Base-by-base conservation (phyloP, 1,140 invertebrate species). In the Sinella curviseta region DNA sequence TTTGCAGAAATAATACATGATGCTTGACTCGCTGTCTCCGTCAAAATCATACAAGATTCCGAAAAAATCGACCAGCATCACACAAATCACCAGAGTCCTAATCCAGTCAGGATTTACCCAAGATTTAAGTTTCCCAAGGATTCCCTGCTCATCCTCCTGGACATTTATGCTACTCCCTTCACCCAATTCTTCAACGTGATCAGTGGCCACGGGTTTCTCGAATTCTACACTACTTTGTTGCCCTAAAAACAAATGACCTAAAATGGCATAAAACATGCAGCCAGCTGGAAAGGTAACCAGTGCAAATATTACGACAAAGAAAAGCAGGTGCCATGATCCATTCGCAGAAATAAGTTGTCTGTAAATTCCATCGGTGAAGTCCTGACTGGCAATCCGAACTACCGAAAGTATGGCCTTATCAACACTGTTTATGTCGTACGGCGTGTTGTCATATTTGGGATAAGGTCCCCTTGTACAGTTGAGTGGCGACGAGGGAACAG, bases 341-440 rank as follows among this genome's bases (percentile, higher is more conserved):
- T 3, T 24, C 3, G 55, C 24, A 3, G 3, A 4, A 60, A 60
- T 24, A 3, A 60, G 3, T 24, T 60, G 55, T 26, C 8, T 14
- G 24, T 17, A 60, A 4, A 60, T 60, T 3, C 3, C 55, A 4
- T 60, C 55, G 3, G 55, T 60, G 24, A 14, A 60, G 24, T 60
- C 55, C 24, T 60, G 12, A 26, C 8, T 60, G n/a, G 55, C 55
- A 60, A 60, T 60, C n/a, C 55, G 12, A n/a, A 24, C 24, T 3
- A 60, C 55, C 3, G 55, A 60, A 80, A 96, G 89, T 94, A 96
- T 95, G 77, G 94, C 95, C 94, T 94, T 95, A 81, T 95, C 90
- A 86, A 96, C 95, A 88, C 95, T 95, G 88, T 96, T n/a, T n/a
- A n/a, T 60, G 55, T 60, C 12, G 14, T 17, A 26, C 3, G 3